Conservation (phyloP, 2,113 vertebrate species). For the Tragelaphus strepsiceros region DNA sequence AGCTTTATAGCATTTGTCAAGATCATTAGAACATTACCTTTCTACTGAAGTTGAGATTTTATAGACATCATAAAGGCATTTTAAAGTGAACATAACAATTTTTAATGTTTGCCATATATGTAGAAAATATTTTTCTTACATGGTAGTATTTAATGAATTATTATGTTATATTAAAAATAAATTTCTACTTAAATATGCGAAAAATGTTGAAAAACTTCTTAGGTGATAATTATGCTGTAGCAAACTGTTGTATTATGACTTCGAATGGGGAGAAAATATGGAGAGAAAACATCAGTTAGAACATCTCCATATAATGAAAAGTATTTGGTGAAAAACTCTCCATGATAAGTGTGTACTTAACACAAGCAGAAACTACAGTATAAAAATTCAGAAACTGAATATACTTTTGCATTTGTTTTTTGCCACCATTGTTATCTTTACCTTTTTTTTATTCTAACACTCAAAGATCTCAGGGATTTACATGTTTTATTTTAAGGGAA, state of each 20-base stretch:
- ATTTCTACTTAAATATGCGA: neutral
- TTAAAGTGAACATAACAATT: neutral
- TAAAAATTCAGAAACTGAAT: neutral
- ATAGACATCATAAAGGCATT: neutral
- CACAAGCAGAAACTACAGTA: neutral
- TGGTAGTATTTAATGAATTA: neutral
- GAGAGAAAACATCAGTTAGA: neutral
- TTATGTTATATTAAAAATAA: neutral
- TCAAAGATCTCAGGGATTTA: neutral
- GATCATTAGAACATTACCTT: neutral
- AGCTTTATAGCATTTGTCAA: neutral
- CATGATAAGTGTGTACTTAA: neutral
- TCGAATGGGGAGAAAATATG: neutral
- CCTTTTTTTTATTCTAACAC: neutral
- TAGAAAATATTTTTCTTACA: neutral
- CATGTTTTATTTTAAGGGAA: neutral
- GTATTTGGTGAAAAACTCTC: neutral
- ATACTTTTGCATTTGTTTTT: neutral
- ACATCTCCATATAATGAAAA: neutral
- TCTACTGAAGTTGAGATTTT: neutral
- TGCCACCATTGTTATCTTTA: neutral
- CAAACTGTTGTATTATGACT: neutral
- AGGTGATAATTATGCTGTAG: neutral
- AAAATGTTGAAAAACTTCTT: neutral
- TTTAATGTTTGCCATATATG: neutral